Conservation (phyloP, 2,888 invertebrate genomes). For the Leptogaster cylindrica region DNA sequence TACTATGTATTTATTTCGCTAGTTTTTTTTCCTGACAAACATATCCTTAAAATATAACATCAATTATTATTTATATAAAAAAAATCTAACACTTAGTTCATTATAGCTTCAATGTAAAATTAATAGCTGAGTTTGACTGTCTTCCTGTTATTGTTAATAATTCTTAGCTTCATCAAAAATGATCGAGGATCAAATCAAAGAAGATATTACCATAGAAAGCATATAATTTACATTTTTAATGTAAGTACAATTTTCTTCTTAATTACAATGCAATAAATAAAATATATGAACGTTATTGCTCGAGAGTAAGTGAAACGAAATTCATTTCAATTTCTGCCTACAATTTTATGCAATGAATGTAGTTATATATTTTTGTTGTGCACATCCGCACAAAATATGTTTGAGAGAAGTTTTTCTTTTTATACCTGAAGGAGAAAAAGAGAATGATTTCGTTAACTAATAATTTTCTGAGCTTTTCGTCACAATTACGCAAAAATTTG, state of each 20-base stretch:
- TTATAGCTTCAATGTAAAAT: background rate
- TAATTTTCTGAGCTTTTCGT: too few relatives aligned
- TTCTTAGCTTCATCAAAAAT: background rate
- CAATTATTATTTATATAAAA: constrained; percentile 2
- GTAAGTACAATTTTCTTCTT: background rate
- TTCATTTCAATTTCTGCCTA: too few relatives aligned
- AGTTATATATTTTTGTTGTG: background rate
- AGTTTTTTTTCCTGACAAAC: too few relatives aligned
- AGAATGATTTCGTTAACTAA: background rate
- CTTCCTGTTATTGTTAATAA: background rate
- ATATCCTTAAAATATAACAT: constrained; percentile 1
- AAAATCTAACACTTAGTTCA: background rate
- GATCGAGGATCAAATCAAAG: background rate
- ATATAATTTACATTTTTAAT: background rate
- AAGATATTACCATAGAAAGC: background rate
- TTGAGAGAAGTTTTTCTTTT: background rate
- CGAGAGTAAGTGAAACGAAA: background rate
- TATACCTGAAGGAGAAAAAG: background rate
- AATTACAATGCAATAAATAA: background rate
- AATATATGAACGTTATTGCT: background rate
- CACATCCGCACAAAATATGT: background rate
- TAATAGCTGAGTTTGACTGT: background rate
- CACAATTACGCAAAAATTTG: too few relatives aligned
- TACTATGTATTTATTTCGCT: too few relatives aligned
- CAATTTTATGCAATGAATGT: too few relatives aligned